phyloP scores from a whole-genome alignment of 2,888 invertebrate genomes.

The Dichetophora obliterata region DNA sequence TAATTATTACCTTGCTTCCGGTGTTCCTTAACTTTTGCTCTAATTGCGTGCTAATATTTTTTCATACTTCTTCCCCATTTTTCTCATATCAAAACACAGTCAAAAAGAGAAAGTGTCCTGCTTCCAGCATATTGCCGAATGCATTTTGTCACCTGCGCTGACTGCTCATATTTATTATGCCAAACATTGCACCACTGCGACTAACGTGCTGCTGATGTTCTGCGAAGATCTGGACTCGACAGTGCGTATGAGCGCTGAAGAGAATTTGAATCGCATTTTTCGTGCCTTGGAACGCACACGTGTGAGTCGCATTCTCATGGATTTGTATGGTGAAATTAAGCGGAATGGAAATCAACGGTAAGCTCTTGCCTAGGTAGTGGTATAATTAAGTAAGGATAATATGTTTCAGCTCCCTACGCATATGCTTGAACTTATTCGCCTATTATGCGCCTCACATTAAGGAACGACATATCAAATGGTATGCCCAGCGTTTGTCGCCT shows the following conservation, averaged over 20 bases:
- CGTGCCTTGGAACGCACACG: conserved; percentile 78
- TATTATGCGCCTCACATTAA: conserved; percentile 81
- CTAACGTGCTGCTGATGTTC: conserved; percentile 78
- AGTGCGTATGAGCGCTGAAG: conserved; percentile 84
- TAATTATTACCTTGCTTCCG: neutral
- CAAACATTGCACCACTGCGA: conserved; percentile 77
- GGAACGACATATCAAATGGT: conserved; percentile 83
- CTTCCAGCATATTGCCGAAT: conserved; percentile 81
- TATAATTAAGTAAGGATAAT: neutral
- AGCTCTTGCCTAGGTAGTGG: neutral
- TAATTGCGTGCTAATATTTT: neutral
- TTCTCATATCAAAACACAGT: conserved; percentile 65
- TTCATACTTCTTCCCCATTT: neutral
- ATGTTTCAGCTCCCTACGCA: conserved; percentile 76
- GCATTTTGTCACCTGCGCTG: conserved; percentile 72
- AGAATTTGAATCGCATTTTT: conserved; percentile 84
- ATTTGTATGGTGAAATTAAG: conserved; percentile 86
- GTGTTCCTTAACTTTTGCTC: neutral
- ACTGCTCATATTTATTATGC: conserved; percentile 73
- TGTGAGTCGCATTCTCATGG: conserved; percentile 81
- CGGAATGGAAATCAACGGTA: conserved; percentile 76
- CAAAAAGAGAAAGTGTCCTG: conserved; percentile 83
- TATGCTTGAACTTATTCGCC: conserved; percentile 83
- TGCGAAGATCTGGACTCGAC: conserved; percentile 85
- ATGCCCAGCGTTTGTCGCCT: conserved; percentile 81